A percentile compares a stretch with the other conserved stretches of the same genome.
These are phyloP conservation scores for Lophius americanus DNA, from an alignment of 2,797 vertebrate genomes.

Conservation along the genomic window DNA sequence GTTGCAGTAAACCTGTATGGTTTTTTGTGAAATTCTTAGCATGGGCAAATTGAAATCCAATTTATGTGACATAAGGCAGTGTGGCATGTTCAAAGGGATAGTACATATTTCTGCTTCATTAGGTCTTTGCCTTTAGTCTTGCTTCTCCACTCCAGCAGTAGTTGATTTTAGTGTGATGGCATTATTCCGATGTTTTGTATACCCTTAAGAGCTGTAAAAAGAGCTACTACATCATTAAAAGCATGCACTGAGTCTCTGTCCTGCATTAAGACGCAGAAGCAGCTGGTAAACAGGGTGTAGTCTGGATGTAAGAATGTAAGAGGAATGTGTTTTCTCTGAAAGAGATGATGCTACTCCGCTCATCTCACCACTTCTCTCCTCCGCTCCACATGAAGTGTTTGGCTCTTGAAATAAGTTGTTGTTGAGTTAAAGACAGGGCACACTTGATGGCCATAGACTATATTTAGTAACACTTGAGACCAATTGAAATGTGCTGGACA, in stretches of 20 bases:
- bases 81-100: conserved; percentile 28
- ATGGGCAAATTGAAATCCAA: conserved; percentile 10
- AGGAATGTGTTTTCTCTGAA: conserved; percentile 40
- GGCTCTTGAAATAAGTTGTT: conserved; percentile 35
- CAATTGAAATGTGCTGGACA: conserved; percentile 2
- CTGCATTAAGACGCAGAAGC: conserved; percentile 37
- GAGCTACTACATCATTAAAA: conserved; percentile 71
- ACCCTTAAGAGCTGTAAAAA: conserved; percentile 69
- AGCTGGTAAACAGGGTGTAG: conserved; percentile 34
- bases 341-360: conserved; percentile 18
- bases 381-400: conserved; percentile 16
- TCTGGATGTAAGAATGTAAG: conserved; percentile 13
- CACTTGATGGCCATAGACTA: conserved; percentile 8
- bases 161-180: conserved; percentile 44
- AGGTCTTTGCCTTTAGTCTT: conserved; percentile 20
- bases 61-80: conserved; percentile 12
- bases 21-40: conserved; percentile 1
- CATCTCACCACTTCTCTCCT: conserved; percentile 19
- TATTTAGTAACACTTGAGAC: conserved; percentile 34
- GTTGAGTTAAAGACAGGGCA: conserved; percentile 24
- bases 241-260: conserved; percentile 48
- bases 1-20: neutral
- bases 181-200: conserved; percentile 39
- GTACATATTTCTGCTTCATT: conserved; percentile 45
- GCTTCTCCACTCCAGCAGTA: conserved; percentile 19